These are phyloP conservation scores for Xestoiulus laeticollis DNA, from an alignment of 2,888 invertebrate genomes.

Conservation along the genomic window DNA sequence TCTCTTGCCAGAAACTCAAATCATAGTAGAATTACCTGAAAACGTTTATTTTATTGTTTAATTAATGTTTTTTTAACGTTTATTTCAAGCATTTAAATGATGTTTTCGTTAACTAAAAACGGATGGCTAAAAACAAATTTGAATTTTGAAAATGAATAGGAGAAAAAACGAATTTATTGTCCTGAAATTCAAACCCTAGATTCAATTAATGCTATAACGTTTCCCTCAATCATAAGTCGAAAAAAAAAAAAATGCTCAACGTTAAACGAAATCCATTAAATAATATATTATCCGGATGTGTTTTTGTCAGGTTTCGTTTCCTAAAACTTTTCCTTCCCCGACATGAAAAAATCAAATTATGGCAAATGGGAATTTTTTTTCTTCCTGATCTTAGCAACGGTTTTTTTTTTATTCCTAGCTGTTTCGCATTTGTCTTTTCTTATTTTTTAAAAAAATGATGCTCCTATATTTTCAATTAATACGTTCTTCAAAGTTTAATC, in stretches of 20 bases:
- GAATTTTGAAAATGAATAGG: no score
- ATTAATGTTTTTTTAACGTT: no score
- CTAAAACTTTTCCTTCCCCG: background rate
- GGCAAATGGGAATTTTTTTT: background rate
- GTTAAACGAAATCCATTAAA: slow-evolving; percentile 24
- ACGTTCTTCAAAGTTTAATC: slow-evolving; percentile 48
- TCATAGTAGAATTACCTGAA: no score
- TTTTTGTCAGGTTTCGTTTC: slow-evolving; percentile 40
- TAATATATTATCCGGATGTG: background rate
- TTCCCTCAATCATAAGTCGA: background rate
- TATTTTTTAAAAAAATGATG: background rate
- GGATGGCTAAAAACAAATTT: no score
- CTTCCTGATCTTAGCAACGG: slow-evolving; percentile 1
- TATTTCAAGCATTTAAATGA: no score
- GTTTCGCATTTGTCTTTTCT: slow-evolving; percentile 32
- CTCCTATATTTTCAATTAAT: slow-evolving; percentile 47
- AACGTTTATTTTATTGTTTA: no score
- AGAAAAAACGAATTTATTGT: background rate
- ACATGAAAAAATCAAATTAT: slow-evolving; percentile 43
- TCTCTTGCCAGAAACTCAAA: no score
- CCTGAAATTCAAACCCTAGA: background rate
- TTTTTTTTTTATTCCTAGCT: slow-evolving; percentile 30
- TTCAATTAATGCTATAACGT: background rate
- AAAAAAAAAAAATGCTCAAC: background rate
- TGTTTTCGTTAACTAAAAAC: no score